Base-by-base conservation (phyloP, 2,888 invertebrate species). In the Glaucopsyche alexis region DNA sequence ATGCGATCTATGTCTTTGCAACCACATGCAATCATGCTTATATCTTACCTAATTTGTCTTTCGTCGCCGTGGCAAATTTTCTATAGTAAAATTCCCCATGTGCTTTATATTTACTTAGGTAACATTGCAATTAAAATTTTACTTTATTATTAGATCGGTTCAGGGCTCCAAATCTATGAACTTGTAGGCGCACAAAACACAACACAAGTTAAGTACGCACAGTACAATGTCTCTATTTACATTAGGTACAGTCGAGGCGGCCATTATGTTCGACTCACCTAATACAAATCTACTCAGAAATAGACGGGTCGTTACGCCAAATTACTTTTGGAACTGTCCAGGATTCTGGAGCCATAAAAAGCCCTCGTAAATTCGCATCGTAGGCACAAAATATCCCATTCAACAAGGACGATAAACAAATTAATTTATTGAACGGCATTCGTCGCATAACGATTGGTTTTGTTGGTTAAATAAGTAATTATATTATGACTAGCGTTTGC, bases 331-430 rank as follows among this genome's bases (percentile, higher is more conserved):
- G 75, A 78, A 76, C 78, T 75, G 74, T 74, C 29, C 69, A 69
- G 69, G 69, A 69, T 69, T 49, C 75, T 73, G 50, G 66, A 71
- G 74, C 76, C 76, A 77, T 81, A 78, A 79, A 79, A 80, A 76
- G 75, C 76, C 73, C 74, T 78, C 79, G 75, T 78, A 78, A 79
- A 79, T 78, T 80, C 74, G 73, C 50, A 64, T 67, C 72, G 74
- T 71, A 74, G 72, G 71, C 72, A 72, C 73, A 76, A 75, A 13
- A 76, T 75, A 77, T 69, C 74, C 71, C 55, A 71, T 71, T 65
- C 45, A 60, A 70, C 73, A 65, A 47, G 60, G 72, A 73, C 72
- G 52, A 73, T 74, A 77, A 77, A 77, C 72, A 77, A 75, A 77
- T 75, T 72, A 71, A 74, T 74, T 76, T 71, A 71, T 52, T 47